These are phyloP conservation scores for Dendrolimus punctatus DNA, from an alignment of 1,140 invertebrate genomes.

Conservation along the genomic window DNA sequence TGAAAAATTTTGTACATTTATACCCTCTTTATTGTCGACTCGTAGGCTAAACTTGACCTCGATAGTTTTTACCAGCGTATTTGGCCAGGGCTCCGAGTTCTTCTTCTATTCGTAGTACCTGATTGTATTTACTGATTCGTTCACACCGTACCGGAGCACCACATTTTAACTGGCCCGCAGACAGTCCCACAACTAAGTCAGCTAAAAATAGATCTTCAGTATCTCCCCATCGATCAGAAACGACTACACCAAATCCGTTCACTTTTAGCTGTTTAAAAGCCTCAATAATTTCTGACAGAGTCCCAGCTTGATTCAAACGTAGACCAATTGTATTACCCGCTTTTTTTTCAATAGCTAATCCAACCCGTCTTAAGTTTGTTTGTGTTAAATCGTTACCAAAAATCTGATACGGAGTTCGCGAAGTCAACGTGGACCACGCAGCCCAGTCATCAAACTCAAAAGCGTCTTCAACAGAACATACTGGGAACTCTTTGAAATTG, in stretches of 20 bases:
- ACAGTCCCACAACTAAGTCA: conserved; percentile 96
- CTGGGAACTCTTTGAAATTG: conserved; percentile 93
- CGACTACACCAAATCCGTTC: conserved; percentile 96
- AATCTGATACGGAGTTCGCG: conserved; percentile 84
- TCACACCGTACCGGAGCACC: conserved; percentile 98
- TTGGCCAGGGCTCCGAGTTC: conserved; percentile 92
- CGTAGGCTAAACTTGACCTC: conserved; percentile 48
- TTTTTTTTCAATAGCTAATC: conserved; percentile 94
- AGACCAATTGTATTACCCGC: conserved; percentile 96
- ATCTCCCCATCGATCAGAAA: conserved; percentile 92
- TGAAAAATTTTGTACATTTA: background rate
- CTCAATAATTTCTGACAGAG: conserved; percentile 94
- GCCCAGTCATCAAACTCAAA: conserved; percentile 98
- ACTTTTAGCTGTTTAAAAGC: conserved; percentile 91
- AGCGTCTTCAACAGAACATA: conserved; percentile 97
- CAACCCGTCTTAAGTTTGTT: conserved; percentile 90
- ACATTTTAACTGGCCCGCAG: conserved; percentile 98
- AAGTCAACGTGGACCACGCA: conserved; percentile 88
- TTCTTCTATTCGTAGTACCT: conserved; percentile 97
- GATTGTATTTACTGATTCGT: conserved; percentile 97
- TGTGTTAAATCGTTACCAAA: conserved; percentile 95
- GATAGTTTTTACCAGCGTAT: conserved; percentile 95
- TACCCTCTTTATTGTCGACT: background rate
- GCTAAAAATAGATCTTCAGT: conserved; percentile 99
- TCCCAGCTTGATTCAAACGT: conserved; percentile 98